Evolutionary conservation across 1,140 invertebrate species (phyloP).

Genomic region (Maniola jurtina): DNA sequence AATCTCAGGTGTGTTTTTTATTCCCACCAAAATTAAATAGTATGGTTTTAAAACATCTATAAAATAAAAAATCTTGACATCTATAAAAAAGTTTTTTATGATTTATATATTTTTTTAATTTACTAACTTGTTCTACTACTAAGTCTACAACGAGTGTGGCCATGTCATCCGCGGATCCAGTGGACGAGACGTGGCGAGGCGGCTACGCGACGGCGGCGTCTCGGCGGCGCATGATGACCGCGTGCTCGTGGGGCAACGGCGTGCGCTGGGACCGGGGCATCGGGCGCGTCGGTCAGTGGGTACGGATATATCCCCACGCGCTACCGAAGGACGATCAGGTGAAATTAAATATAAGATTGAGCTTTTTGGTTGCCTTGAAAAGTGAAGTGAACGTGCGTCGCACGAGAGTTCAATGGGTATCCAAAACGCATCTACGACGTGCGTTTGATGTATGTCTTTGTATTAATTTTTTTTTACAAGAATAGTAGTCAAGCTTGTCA

Average conservation of each 20-base stretch:
- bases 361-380: too few species aligned
- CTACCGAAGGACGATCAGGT: conserved; percentile 61
- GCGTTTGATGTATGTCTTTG: too few species aligned
- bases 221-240: conserved; percentile 50
- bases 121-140: neutral
- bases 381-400: too few species aligned
- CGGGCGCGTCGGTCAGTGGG: conserved; percentile 62
- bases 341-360: neutral
- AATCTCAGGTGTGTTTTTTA: conserved; percentile 44
- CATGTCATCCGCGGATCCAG: conserved; percentile 33
- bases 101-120: too few species aligned
- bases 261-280: conserved; percentile 57
- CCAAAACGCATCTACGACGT: too few species aligned
- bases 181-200: conserved; percentile 58
- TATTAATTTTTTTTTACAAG: too few species aligned
- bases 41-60: too few species aligned
- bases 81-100: too few species aligned
- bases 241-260: conserved; percentile 67
- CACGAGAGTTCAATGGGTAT: too few species aligned
- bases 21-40: too few species aligned
- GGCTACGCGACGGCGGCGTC: conserved; percentile 59
- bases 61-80: too few species aligned
- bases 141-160: conserved; percentile 41
- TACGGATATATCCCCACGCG: conserved; percentile 65
- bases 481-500: too few species aligned